These are phyloP conservation scores for Myripristis jacobus DNA, from an alignment of 2,797 vertebrate genomes.

Conservation along the genomic window DNA sequence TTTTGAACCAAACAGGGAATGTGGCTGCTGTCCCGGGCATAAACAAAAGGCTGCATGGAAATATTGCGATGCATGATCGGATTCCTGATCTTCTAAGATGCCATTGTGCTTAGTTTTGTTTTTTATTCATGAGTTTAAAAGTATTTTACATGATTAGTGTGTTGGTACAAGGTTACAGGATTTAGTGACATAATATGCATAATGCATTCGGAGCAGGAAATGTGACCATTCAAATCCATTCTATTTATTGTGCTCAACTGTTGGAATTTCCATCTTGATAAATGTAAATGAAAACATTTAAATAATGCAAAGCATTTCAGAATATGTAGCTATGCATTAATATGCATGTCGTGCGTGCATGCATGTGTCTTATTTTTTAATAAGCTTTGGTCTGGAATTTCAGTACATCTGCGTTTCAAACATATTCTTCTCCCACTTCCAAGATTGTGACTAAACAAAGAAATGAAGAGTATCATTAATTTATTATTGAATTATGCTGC, in stretches of 20 bases:
- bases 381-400: constrained; percentile 5
- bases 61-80: constrained; percentile 1
- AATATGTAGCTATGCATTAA: constrained; percentile 4
- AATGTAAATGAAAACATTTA: constrained; percentile 44
- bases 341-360: constrained; percentile 24
- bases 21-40: constrained; percentile 1
- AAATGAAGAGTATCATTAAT: too few species aligned
- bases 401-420: background rate
- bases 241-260: constrained; percentile 14
- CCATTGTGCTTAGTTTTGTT: background rate
- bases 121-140: constrained; percentile 15
- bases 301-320: constrained; percentile 25
- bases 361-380: constrained; percentile 6
- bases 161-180: constrained; percentile 4
- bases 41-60: constrained; percentile 4
- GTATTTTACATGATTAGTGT: constrained; percentile 28
- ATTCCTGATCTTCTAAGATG: constrained; percentile 21
- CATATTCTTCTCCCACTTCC: background rate
- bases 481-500: background rate
- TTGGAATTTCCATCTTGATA: constrained; percentile 20
- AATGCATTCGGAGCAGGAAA: constrained; percentile 9
- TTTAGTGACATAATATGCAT: background rate
- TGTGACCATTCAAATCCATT: constrained; percentile 1
- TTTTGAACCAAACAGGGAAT: background rate
- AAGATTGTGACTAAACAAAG: background rate